Percentiles rank a stretch among this genome's conserved stretches.
Evolutionary conservation across 2,113 vertebrate species (phyloP).

Genomic region (Hyaena hyaena): DNA sequence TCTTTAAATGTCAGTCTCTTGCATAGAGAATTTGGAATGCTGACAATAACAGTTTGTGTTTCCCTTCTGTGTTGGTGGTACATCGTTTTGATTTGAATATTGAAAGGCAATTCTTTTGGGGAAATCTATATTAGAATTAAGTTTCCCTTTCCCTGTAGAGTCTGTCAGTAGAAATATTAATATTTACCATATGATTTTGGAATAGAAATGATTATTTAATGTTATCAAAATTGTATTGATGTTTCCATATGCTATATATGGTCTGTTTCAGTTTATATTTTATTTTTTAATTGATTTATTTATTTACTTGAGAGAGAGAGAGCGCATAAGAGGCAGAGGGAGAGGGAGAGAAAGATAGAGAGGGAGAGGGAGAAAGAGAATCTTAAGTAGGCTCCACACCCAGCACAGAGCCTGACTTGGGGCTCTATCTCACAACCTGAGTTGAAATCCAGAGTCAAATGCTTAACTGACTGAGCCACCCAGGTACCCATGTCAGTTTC

Average conservation of each 20-base stretch:
- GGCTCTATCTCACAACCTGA: too few species aligned
- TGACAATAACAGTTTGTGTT: not conserved
- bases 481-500: not conserved
- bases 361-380: too few species aligned
- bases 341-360: too few species aligned
- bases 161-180: slow-evolving; percentile 36
- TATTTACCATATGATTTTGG: slow-evolving; percentile 44
- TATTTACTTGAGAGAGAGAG: too few species aligned
- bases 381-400: too few species aligned
- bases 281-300: too few species aligned
- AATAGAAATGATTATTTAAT: slow-evolving; percentile 40
- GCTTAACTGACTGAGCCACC: too few species aligned
- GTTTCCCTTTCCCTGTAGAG: slow-evolving; percentile 4
- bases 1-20: slow-evolving; percentile 57
- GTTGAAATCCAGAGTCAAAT: too few species aligned
- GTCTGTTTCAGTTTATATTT: slow-evolving; percentile 16
- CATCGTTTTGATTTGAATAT: slow-evolving; percentile 47
- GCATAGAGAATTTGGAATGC: slow-evolving; percentile 51
- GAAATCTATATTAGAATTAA: slow-evolving; percentile 29
- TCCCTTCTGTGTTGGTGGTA: slow-evolving; percentile 65
- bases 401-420: too few species aligned
- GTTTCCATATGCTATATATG: slow-evolving; percentile 30
- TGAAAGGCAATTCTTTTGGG: slow-evolving; percentile 40
- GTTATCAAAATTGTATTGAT: slow-evolving; percentile 49
- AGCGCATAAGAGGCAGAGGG: too few species aligned